Base-by-base conservation (phyloP, 2,113 vertebrate genomes). In the Monopterus albus region DNA sequence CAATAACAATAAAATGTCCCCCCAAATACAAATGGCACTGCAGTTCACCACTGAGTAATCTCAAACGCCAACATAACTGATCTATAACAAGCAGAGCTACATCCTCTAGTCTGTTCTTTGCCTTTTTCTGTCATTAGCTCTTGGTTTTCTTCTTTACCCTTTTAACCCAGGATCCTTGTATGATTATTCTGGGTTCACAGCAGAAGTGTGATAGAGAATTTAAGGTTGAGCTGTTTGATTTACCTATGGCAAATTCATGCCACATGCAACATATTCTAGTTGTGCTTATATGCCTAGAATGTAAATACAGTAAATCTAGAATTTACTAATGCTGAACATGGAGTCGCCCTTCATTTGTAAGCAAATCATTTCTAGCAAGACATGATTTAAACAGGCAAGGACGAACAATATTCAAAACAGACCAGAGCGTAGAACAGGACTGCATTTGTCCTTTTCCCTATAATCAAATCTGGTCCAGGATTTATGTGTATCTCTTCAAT, bases 401-500 rank as follows among this genome's bases (percentile, higher is more conserved):
- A 60, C 53, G 55, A 60, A 53, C 58, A n/a, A 40, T 53, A 65
- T 72, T 78, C 74, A 62, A 68, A 75, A 62, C 66, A 58, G 71
- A 61, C 2, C 57, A 21, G 55, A 74, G 74, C 60, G 49, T 49
- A 35, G 20, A 70, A 47, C 56, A 46, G 33, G 63, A 65, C 64
- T 50, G 31, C 65, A 61, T 83, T 80, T 71, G 72, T 78, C 6
- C 52, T 65, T 58, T 65, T 43, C 62, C 47, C 55, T 5, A 23
- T 77, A 85, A 90, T 88, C 82, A 58, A 71, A 87, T 90, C 78
- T 55, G n/a, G 2, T 35, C 31, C 40, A 46, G 50, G 68, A 75
- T 86, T 83, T 63, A 72, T 78, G 66, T 68, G 57, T 42, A 17
- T 79, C 77, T 70, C 75, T 13, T 65, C 53, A 56, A 26, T 26